Conservation (phyloP, 2,113 vertebrate genomes). For the Micromys minutus region DNA sequence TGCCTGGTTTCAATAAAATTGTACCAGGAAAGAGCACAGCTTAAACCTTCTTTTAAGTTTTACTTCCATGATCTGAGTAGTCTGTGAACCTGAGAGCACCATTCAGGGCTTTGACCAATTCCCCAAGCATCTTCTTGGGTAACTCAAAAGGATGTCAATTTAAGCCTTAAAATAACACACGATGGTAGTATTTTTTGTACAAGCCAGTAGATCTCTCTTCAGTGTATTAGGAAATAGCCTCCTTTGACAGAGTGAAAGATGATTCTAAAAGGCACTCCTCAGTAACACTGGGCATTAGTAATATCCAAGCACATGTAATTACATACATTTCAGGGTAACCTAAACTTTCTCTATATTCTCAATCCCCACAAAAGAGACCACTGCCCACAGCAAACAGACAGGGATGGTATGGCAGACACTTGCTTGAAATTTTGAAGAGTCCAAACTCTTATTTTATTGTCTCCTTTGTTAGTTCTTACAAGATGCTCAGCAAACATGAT, state of each 20-base stretch:
- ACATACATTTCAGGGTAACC: not conserved
- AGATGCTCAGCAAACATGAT: not conserved
- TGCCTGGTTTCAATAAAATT: constrained; percentile 40
- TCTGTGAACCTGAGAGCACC: not conserved
- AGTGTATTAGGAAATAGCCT: not conserved
- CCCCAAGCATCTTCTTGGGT: not conserved
- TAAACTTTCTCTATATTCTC: not conserved
- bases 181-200: not conserved
- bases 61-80: not conserved
- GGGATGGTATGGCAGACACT: not conserved
- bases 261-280: not conserved
- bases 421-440: not conserved
- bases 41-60: constrained; percentile 54
- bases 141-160: constrained; percentile 18
- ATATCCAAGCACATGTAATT: not conserved
- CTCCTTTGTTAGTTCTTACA: not conserved
- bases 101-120: not conserved
- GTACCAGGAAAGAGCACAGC: not conserved
- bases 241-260: not conserved
- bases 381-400: not conserved
- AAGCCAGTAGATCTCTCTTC: not conserved
- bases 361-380: not conserved
- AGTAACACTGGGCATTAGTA: not conserved
- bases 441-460: not conserved
- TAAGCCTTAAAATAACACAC: constrained; percentile 10